Percentiles rank a stretch among this genome's conserved stretches.
phyloP scores from a whole-genome alignment of 2,797 vertebrate genomes.

The Sparus aurata region DNA sequence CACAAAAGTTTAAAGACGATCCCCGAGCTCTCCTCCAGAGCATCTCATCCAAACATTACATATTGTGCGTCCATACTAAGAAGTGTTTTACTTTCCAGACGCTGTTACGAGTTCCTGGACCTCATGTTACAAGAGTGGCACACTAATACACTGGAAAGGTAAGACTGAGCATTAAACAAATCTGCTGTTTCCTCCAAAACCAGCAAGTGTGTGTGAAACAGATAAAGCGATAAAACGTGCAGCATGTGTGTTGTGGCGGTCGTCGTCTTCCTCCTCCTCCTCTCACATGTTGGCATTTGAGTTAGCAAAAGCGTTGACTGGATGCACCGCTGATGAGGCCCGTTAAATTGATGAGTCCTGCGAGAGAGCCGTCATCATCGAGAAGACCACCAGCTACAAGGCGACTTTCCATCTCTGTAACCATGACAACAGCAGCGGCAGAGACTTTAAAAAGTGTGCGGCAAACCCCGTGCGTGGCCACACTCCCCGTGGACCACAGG shows the following conservation, averaged over 20 bases:
- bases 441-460: conserved; percentile 75
- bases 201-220: neutral
- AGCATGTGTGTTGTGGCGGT: neutral
- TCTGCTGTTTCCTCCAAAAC: neutral
- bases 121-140: conserved; percentile 97
- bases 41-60: too few relatives aligned
- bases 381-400: neutral
- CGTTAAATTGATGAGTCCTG: conserved; percentile 77
- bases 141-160: conserved; percentile 96
- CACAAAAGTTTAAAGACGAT: too few relatives aligned
- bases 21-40: too few relatives aligned
- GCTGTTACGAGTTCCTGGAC: conserved; percentile 97
- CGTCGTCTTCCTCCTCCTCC: conserved; percentile 14
- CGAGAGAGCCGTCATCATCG: conserved; percentile 57
- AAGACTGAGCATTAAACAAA: conserved; percentile 14
- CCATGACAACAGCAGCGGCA: conserved; percentile 68
- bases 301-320: conserved; percentile 60
- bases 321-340: conserved; percentile 73
- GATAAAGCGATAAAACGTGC: neutral
- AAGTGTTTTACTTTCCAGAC: conserved; percentile 79
- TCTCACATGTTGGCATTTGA: conserved; percentile 67
- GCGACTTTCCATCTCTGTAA: conserved; percentile 56
- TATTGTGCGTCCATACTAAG: too few relatives aligned
- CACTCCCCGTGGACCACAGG: conserved; percentile 54
- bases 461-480: conserved; percentile 42